These are phyloP conservation scores for Orbicella faveolata DNA, from an alignment of 64 coral and sea anemone species.

Conservation along the genomic window DNA sequence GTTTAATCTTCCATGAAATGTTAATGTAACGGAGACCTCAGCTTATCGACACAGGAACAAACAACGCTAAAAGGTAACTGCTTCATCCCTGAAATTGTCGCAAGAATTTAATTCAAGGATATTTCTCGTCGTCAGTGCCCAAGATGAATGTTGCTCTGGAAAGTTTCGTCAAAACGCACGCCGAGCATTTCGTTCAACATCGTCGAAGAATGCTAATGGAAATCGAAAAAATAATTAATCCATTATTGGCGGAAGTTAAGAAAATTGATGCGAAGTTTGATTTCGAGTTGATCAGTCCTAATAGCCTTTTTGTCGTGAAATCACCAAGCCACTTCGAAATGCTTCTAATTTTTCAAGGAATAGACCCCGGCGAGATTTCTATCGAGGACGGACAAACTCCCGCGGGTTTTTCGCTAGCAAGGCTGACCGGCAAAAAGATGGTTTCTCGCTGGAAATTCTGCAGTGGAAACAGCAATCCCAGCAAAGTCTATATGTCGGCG, in stretches of 20 bases:
- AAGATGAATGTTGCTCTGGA: slow-evolving; percentile 22
- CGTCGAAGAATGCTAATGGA: slow-evolving; percentile 12
- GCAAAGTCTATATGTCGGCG: slow-evolving; percentile 70
- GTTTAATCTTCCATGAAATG: slow-evolving; percentile 17
- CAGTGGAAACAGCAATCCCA: slow-evolving; percentile 61
- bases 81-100: background rate
- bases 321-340: slow-evolving; percentile 42
- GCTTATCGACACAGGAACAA: slow-evolving; percentile 8
- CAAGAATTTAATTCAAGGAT: background rate
- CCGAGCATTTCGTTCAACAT: slow-evolving; percentile 17
- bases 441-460: slow-evolving; percentile 29
- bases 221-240: slow-evolving; percentile 61
- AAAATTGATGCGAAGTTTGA: slow-evolving; percentile 35
- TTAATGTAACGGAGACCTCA: background rate
- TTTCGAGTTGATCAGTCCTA: slow-evolving; percentile 35
- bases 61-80: background rate
- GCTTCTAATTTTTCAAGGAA: slow-evolving; percentile 50
- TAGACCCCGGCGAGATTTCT: slow-evolving; percentile 57
- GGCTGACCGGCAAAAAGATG: slow-evolving; percentile 35
- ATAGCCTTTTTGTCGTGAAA: slow-evolving; percentile 27
- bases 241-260: slow-evolving; percentile 43
- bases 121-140: background rate
- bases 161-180: slow-evolving; percentile 23
- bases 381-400: slow-evolving; percentile 76
- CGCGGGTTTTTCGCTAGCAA: slow-evolving; percentile 56